Evolutionary conservation across 2,113 vertebrate genomes (phyloP).

Genomic region (Callorhinus ursinus): DNA sequence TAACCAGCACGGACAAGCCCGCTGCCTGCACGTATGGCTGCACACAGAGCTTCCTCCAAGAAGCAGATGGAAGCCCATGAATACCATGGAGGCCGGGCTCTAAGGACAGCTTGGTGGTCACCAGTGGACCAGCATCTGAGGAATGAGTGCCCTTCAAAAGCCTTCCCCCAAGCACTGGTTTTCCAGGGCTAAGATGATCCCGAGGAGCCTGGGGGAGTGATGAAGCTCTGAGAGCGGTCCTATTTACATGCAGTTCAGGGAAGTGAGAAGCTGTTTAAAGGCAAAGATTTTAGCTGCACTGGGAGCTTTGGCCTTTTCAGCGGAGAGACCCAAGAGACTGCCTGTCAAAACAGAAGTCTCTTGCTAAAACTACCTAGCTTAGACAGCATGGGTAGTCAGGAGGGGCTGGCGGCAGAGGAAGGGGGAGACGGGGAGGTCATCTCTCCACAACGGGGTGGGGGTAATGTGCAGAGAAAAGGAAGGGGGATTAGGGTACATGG

Average conservation of each 20-base stretch:
- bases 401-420: background rate
- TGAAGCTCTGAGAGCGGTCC: background rate
- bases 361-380: slow-evolving; percentile 75
- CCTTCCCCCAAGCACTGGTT: slow-evolving; percentile 6
- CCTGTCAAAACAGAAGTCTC: slow-evolving; percentile 85
- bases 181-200: slow-evolving; percentile 48
- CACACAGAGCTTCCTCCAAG: background rate
- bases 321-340: slow-evolving; percentile 82
- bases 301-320: slow-evolving; percentile 87
- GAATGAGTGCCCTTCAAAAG: slow-evolving; percentile 52
- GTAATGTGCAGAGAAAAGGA: background rate
- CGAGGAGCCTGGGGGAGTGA: background rate
- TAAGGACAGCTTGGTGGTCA: slow-evolving; percentile 44
- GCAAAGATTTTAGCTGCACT: slow-evolving; percentile 81
- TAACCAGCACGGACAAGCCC: slow-evolving; percentile 29
- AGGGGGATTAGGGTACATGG: no score
- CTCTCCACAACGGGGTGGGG: slow-evolving; percentile 48
- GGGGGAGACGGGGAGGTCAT: background rate
- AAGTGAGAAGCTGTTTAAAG: slow-evolving; percentile 79
- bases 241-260: slow-evolving; percentile 84
- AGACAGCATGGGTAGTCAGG: background rate
- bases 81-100: background rate
- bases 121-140: slow-evolving; percentile 6
- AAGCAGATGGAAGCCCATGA: background rate
- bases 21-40: slow-evolving; percentile 43